These are phyloP conservation scores for Drosophila auraria DNA, from an alignment of 1,140 invertebrate species.

Conservation along the genomic window DNA sequence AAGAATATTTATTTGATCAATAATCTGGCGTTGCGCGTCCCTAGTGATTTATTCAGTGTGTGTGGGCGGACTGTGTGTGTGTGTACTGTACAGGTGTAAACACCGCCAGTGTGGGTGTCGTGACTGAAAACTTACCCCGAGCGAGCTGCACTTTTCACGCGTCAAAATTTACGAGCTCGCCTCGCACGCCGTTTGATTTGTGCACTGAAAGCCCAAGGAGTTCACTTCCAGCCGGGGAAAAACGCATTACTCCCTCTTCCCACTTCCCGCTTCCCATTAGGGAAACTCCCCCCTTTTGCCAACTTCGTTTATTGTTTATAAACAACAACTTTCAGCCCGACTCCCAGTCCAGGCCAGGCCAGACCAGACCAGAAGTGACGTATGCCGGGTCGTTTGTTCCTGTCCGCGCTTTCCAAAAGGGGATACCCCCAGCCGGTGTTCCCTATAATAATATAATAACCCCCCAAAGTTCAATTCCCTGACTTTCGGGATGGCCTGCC, in stretches of 20 bases:
- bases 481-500: slow-evolving; percentile 50
- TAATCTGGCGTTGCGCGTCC: slow-evolving; percentile 71
- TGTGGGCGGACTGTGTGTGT: slow-evolving; percentile 8
- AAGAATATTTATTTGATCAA: slow-evolving; percentile 72
- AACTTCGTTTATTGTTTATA: slow-evolving; percentile 81
- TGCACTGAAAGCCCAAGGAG: slow-evolving; percentile 48
- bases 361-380: slow-evolving; percentile 51
- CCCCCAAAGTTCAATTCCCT: slow-evolving; percentile 23
- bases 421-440: slow-evolving; percentile 7
- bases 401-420: slow-evolving; percentile 44
- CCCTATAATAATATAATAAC: slow-evolving; percentile 14
- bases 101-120: slow-evolving; percentile 35
- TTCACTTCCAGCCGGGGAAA: slow-evolving; percentile 52
- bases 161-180: slow-evolving; percentile 72
- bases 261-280: background rate
- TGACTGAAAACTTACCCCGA: slow-evolving; percentile 47
- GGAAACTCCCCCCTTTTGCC: slow-evolving; percentile 8
- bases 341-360: slow-evolving; percentile 3
- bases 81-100: slow-evolving; percentile 38
- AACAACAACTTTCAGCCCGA: slow-evolving; percentile 69
- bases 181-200: slow-evolving; percentile 69
- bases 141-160: slow-evolving; percentile 73
- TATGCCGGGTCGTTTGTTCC: slow-evolving; percentile 66
- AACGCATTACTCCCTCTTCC: slow-evolving; percentile 47
- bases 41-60: slow-evolving; percentile 59